These are phyloP conservation scores for Pterocles orientalis DNA, from an alignment of 2,113 vertebrate species.

Conservation along the genomic window DNA sequence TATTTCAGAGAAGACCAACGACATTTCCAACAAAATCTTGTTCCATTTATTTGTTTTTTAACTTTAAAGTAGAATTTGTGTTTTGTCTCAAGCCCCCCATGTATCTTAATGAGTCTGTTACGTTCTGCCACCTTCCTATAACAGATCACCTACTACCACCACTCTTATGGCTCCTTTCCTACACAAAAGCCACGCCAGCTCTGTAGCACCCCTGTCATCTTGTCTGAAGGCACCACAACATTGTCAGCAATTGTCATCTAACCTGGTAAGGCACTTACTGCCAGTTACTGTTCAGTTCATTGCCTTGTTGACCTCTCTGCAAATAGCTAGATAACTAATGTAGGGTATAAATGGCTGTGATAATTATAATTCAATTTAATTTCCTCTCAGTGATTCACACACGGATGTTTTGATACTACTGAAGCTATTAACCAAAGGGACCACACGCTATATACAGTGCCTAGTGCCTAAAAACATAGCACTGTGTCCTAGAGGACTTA, in stretches of 20 bases:
- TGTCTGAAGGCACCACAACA: background rate
- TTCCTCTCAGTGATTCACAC: constrained; percentile 40
- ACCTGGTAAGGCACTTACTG: constrained; percentile 37
- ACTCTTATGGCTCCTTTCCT: background rate
- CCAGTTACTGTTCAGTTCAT: constrained; percentile 12
- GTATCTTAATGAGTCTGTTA: background rate
- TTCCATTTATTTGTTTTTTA: background rate
- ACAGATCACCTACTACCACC: background rate
- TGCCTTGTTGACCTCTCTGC: constrained; percentile 13
- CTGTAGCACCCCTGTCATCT: background rate
- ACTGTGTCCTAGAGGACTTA: background rate
- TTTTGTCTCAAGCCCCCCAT: background rate
- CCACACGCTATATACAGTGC: background rate
- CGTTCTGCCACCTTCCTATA: background rate
- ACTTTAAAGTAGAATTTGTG: background rate
- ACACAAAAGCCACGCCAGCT: background rate
- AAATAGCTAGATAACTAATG: constrained; percentile 46
- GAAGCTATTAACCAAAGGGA: constrained; percentile 21
- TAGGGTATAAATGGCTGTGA: constrained; percentile 17
- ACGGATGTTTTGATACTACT: constrained; percentile 8
- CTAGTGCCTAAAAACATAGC: background rate
- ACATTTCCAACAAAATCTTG: background rate
- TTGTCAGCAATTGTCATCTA: constrained; percentile 32
- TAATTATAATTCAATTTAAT: constrained; percentile 57
- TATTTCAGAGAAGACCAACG: background rate